These are phyloP conservation scores for Malurus alboscapulatus DNA, from an alignment of 2,113 vertebrate genomes.

Conservation along the genomic window DNA sequence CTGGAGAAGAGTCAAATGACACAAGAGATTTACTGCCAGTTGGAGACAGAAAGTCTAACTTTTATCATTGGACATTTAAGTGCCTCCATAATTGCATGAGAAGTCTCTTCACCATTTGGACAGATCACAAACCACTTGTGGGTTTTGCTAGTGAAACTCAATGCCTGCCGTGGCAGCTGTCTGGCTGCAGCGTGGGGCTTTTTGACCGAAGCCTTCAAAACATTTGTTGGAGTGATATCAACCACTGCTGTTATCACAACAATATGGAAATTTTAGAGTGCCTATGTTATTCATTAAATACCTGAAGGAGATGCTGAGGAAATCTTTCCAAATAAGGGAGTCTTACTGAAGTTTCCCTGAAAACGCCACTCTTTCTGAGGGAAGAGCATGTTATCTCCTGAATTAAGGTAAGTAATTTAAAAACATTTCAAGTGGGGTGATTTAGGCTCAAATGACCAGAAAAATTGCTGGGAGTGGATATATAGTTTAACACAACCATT, in stretches of 20 bases:
- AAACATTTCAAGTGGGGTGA: neutral
- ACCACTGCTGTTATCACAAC: neutral
- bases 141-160: neutral
- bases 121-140: slow-evolving; percentile 15
- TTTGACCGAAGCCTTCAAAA: neutral
- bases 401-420: neutral
- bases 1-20: neutral
- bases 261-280: neutral
- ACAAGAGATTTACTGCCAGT: neutral
- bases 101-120: slow-evolving; percentile 12
- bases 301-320: neutral
- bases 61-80: slow-evolving; percentile 37
- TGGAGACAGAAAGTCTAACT: slow-evolving; percentile 55
- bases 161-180: neutral
- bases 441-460: neutral
- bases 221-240: neutral
- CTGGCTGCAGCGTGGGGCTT: neutral
- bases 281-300: neutral
- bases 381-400: neutral
- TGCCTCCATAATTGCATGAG: slow-evolving; percentile 8
- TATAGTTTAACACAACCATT: neutral
- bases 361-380: neutral
- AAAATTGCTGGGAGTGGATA: neutral
- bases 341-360: neutral
- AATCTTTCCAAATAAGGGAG: neutral